Conservation (phyloP, 1,140 invertebrate species). For the Acyrthosiphon pisum region DNA sequence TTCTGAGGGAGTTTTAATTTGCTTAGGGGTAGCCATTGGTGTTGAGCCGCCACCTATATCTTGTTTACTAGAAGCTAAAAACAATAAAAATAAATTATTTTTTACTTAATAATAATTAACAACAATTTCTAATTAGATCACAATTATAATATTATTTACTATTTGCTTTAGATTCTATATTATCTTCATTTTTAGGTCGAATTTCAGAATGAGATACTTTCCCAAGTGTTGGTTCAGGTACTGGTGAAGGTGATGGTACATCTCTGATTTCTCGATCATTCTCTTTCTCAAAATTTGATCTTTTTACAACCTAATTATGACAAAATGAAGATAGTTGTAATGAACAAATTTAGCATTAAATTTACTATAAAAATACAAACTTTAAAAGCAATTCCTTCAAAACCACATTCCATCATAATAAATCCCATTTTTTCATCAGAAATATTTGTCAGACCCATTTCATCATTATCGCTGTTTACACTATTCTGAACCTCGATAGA, state of each 20-base stretch:
- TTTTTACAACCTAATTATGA: conserved; percentile 63
- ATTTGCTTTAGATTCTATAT: conserved; percentile 52
- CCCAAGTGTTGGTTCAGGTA: not conserved
- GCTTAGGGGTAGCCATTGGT: conserved; percentile 43
- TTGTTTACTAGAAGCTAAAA: conserved; percentile 50
- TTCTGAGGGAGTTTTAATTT: conserved; percentile 45
- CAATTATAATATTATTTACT: conserved; percentile 29
- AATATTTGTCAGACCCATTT: conserved; percentile 54
- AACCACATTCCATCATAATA: conserved; percentile 96
- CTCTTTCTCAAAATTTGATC: conserved; percentile 77
- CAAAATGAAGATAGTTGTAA: not conserved
- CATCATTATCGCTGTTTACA: conserved; percentile 45
- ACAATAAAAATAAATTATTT: not conserved
- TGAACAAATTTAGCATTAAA: not conserved
- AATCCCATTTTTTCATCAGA: conserved; percentile 82
- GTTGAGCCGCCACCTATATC: conserved; percentile 30
- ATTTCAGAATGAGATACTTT: conserved; percentile 50
- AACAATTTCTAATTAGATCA: not conserved
- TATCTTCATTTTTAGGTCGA: conserved; percentile 49
- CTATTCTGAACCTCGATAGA: conserved; percentile 59
- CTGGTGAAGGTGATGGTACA: conserved; percentile 44
- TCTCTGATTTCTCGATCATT: conserved; percentile 65
- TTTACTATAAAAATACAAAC: conserved; percentile 53
- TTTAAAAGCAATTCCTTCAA: conserved; percentile 74
- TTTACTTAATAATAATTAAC: not conserved